Evolutionary conservation across 2,888 invertebrate species (phyloP), one percentile per base, ranked within the genome.

Genomic region (Lasius fuliginosus): DNA sequence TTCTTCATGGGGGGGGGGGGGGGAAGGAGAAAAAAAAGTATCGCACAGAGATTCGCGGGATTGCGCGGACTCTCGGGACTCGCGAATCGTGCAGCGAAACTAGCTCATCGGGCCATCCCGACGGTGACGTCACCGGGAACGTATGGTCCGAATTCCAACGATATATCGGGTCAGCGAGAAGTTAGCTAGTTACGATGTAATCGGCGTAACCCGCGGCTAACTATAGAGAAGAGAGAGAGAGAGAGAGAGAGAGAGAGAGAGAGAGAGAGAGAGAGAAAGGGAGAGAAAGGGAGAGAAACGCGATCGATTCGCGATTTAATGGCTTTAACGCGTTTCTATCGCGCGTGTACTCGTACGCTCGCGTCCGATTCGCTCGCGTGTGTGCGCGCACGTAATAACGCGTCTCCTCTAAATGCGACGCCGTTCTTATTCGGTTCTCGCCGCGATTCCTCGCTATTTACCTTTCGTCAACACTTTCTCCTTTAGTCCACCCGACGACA

Each of bases 101-200:
- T 73, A 42, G 49, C 49, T 64, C 76, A 42, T 27, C 64, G 69
- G 73, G 85, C 75, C 89, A 82, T 89, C 86, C 88, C 86, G 82
- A 83, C 64, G 79, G 71, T 89, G 89, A 89, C 90, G 89, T 89
- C 89, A 89, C 84, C 79, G 79, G 71, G 82, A 84, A 42, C 69
- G 58, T 58, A 58, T 46, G 67, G 15, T 65, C 77, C 67, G 62
- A 60, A 79, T 79, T 42, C 77, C 53, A 64, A 68, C 64, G 73
- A 40, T 18, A 40, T 18, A 40, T n/a, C 58, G 40, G 62, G 33
- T 33, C 40, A 36, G n/a, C n/a, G 33, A 33, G 68, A 15, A 40
- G 67, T 53, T 18, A 8, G 46, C 46, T 15, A 33, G 30, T 33
- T 33, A 33, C 3, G 3, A 3, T 1, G 49, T 49, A 18, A 18